A percentile compares a stretch with the other conserved stretches of the same genome.
These are phyloP conservation scores for Xanthostigma xanthostigma DNA, from an alignment of 2,888 invertebrate species.

Conservation along the genomic window DNA sequence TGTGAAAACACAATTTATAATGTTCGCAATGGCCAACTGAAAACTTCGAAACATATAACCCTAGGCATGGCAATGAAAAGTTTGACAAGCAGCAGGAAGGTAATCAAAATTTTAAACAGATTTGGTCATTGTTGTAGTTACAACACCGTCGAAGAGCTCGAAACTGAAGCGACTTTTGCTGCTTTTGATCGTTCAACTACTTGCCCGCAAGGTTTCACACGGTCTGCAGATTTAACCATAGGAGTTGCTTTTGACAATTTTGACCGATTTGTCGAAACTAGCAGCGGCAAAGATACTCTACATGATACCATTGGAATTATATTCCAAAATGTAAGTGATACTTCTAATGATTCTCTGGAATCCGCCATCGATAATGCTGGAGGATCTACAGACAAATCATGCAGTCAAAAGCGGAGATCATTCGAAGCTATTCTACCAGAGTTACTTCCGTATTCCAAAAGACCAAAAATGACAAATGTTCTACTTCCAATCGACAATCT, in stretches of 20 bases:
- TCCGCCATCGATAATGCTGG: background rate
- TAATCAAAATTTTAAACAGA: constrained; percentile 14
- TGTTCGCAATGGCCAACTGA: constrained; percentile 14
- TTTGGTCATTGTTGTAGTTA: constrained; percentile 16
- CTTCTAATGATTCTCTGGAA: background rate
- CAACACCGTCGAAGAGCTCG: constrained; percentile 13
- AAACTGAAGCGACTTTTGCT: constrained; percentile 9
- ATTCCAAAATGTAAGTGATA: constrained; percentile 9
- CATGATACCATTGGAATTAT: constrained; percentile 10
- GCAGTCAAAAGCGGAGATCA: constrained; percentile 10
- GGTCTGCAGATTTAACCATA: constrained; percentile 7
- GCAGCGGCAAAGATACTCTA: constrained; percentile 9
- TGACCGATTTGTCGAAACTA: constrained; percentile 9
- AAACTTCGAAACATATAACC: constrained; percentile 16
- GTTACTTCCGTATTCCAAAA: constrained; percentile 5
- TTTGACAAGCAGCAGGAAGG: constrained; percentile 15
- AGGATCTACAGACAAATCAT: background rate
- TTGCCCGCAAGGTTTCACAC: constrained; percentile 11
- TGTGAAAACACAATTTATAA: constrained; percentile 16
- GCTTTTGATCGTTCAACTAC: constrained; percentile 4
- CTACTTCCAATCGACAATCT: background rate
- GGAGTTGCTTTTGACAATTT: constrained; percentile 14
- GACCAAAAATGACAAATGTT: constrained; percentile 3
- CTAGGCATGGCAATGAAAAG: constrained; percentile 16
- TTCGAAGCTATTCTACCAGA: constrained; percentile 6